Conservation (phyloP, 2,113 vertebrate genomes). For the Gracilinanus agilis region DNA sequence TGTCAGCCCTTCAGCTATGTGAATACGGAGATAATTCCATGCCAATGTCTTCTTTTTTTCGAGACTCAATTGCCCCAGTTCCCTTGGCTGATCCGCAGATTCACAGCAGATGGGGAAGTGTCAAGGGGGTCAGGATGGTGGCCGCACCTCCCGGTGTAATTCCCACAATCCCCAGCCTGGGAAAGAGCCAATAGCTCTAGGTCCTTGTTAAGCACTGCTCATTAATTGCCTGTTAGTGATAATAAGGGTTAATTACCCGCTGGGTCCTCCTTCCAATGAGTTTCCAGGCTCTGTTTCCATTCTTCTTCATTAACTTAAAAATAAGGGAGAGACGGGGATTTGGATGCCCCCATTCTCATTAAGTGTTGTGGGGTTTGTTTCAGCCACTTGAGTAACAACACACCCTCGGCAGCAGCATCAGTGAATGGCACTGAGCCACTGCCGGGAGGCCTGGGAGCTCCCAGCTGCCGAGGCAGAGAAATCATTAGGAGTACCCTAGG, state of each 20-base stretch:
- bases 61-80: neutral
- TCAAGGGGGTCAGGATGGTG: neutral
- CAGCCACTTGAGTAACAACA: constrained; percentile 1
- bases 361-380: constrained; percentile 23
- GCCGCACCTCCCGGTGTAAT: neutral
- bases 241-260: constrained; percentile 53
- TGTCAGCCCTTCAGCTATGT: constrained; percentile 7
- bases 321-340: neutral
- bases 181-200: constrained; percentile 22
- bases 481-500: constrained; percentile 11
- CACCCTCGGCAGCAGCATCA: neutral
- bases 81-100: neutral
- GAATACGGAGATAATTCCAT: neutral
- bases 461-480: constrained; percentile 19
- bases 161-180: neutral
- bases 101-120: neutral
- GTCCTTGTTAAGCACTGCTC: constrained; percentile 49
- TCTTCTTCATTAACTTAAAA: constrained; percentile 35
- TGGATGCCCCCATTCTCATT: constrained; percentile 19
- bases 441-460: neutral
- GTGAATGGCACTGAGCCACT: constrained; percentile 28
- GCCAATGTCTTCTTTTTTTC: neutral
- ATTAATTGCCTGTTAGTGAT: constrained; percentile 33
- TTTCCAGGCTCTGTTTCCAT: constrained; percentile 46
- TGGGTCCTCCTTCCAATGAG: constrained; percentile 48